Conservation (phyloP, 2,113 vertebrate genomes). For the Colinus virginianus region DNA sequence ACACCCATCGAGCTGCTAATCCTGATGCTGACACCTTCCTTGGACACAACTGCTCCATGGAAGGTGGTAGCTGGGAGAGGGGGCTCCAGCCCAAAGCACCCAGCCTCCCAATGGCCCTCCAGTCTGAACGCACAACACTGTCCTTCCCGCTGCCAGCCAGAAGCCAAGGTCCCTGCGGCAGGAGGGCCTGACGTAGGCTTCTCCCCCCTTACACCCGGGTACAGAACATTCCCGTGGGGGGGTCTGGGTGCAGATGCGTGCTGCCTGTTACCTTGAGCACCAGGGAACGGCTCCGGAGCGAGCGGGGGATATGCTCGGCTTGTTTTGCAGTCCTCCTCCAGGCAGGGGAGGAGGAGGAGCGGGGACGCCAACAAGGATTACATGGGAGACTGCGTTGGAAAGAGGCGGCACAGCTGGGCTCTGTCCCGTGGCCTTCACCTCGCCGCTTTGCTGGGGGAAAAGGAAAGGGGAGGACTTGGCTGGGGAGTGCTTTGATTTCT, state of each 20-base stretch:
- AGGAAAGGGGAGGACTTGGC: background rate
- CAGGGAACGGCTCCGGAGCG: rapidly evolving
- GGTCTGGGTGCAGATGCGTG: background rate
- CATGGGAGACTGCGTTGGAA: background rate
- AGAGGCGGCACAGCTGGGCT: slow-evolving; percentile 46
- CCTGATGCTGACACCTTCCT: background rate
- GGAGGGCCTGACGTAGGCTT: slow-evolving; percentile 66
- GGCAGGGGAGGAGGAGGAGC: background rate
- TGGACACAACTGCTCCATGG: rapidly evolving
- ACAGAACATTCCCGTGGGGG: slow-evolving; percentile 59
- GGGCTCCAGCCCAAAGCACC: background rate
- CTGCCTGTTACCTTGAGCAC: slow-evolving; percentile 56
- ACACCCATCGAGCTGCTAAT: background rate
- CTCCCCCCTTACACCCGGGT: slow-evolving; percentile 22
- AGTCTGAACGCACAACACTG: background rate
- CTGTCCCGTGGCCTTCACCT: slow-evolving; percentile 65
- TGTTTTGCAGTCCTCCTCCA: slow-evolving; percentile 28
- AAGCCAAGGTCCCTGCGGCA: slow-evolving; percentile 58
- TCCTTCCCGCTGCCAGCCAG: slow-evolving; percentile 35
- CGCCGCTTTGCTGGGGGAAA: background rate
- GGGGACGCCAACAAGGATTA: background rate
- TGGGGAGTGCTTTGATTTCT: background rate
- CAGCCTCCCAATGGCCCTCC: rapidly evolving
- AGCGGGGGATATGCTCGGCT: background rate
- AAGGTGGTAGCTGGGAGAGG: background rate